Evolutionary conservation across 2,113 vertebrate genomes (phyloP).

Genomic region (Synchiropus splendidus): DNA sequence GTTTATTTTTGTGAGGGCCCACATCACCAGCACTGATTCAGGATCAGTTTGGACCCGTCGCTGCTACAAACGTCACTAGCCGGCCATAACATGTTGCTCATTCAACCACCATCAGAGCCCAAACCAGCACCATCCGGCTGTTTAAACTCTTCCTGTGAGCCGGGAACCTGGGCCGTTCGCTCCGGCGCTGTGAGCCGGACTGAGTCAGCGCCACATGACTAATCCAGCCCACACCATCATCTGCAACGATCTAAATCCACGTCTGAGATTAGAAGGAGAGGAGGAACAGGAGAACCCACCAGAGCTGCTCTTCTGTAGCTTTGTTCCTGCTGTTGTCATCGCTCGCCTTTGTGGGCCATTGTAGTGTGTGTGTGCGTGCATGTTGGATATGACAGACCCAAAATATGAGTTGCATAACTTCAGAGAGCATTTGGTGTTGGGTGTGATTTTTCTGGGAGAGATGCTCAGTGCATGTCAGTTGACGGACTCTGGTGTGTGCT

Average conservation of each 20-base stretch:
- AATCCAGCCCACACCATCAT: conserved; percentile 46
- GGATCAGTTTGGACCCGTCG: no score
- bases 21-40: no score
- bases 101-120: no score
- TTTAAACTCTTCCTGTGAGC: not conserved
- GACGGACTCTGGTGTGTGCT: no score
- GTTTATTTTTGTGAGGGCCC: no score
- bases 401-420: no score
- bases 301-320: conserved; percentile 9
- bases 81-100: no score
- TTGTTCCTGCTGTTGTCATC: conserved; percentile 25
- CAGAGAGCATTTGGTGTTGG: no score
- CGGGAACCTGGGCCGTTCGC: conserved; percentile 20
- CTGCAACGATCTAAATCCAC: conserved; percentile 43
- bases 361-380: conserved; percentile 14
- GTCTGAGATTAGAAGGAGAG: conserved; percentile 37
- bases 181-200: conserved; percentile 21
- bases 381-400: not conserved
- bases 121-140: no score
- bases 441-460: no score
- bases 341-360: conserved; percentile 5
- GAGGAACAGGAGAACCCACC: conserved; percentile 16
- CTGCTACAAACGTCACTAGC: no score
- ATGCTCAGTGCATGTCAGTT: no score
- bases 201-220: conserved; percentile 49